These are phyloP conservation scores for Cydia amplana DNA, from an alignment of 1,140 invertebrate species.

Conservation along the genomic window DNA sequence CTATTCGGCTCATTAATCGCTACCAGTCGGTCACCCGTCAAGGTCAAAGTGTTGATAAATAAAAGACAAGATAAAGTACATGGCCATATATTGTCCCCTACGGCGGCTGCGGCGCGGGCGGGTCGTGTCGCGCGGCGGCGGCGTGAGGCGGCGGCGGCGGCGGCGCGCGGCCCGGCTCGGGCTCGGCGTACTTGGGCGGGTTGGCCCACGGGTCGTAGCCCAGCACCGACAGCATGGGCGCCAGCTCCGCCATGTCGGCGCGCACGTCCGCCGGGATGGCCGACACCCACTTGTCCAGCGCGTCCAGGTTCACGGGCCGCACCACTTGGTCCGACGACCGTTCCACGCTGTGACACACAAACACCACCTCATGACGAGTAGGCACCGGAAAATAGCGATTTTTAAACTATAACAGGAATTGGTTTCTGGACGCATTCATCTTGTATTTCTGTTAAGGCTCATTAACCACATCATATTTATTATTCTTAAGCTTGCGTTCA, in stretches of 20 bases:
- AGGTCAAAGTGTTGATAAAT: not conserved
- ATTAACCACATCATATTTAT: too few relatives aligned
- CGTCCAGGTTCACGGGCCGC: constrained; percentile 98
- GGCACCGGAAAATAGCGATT: too few relatives aligned
- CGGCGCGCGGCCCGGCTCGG: constrained; percentile 86
- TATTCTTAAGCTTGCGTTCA: too few relatives aligned
- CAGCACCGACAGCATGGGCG: constrained; percentile 94
- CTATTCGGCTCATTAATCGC: too few relatives aligned
- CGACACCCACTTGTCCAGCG: constrained; percentile 97
- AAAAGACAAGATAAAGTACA: not conserved
- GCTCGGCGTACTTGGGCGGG: constrained; percentile 94
- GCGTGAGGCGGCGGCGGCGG: constrained; percentile 85
- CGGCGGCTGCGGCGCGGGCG: constrained; percentile 62
- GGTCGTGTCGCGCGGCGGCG: constrained; percentile 73
- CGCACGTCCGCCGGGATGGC: constrained; percentile 94
- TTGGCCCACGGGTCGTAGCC: constrained; percentile 97
- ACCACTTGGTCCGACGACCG: constrained; percentile 99
- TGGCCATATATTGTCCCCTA: constrained; percentile 24
- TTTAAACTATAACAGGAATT: too few relatives aligned
- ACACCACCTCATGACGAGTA: too few relatives aligned
- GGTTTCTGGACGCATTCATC: too few relatives aligned
- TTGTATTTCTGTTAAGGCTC: too few relatives aligned
- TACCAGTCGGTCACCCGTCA: too few relatives aligned
- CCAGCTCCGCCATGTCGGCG: constrained; percentile 93
- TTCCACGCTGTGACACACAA: constrained; percentile 88